Evolutionary conservation across 2,888 invertebrate genomes (phyloP), one percentile per base, ranked within the genome.

Genomic region (Mechanitis mazaeus): DNA sequence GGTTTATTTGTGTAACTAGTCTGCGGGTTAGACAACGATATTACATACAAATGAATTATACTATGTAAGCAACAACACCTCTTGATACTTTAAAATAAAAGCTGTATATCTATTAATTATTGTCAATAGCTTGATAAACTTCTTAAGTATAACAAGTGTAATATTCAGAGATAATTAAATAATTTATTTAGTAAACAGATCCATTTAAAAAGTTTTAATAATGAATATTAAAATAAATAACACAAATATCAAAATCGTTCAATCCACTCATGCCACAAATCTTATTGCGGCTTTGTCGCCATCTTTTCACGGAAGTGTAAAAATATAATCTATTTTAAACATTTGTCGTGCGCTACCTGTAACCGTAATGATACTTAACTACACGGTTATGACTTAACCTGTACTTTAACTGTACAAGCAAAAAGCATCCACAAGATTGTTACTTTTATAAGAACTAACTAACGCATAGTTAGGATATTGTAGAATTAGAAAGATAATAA

Each of bases 261-360:
- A 73, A 35, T 64, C 71, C 61, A 0, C 5, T 42, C 76, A 72
- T 12, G 76, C 75, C 75, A 72, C 72, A 72, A 85, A 82, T 80
- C 79, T 78, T 80, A 83, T 80, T 83, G 84, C 77, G 83, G 84
- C 75, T 77, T 80, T 78, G 78, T 76, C 69, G 74, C 69, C 72
- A 55, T 58, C 60, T 58, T 69, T 77, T 79, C 81, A 77, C 84
- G 87, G 87, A 87, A 88, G 83, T 82, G 82, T 85, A 85, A 86
- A 87, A 86, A 87, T 85, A 72, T 87, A 85, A 88, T 87, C 87
- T 84, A 85, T 87, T 87, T 87, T 86, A 88, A 85, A 86, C 84
- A 87, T 88, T 85, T 81, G 82, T 85, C 70, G 70, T 83, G 81
- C 28, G 50, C 50, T 50, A 50, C 50, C 50, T 50, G 50, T 9